Percentiles rank a stretch among this genome's conserved stretches.
Conservation (phyloP, 2,797 vertebrate species). For the Anolis apletophallus region DNA sequence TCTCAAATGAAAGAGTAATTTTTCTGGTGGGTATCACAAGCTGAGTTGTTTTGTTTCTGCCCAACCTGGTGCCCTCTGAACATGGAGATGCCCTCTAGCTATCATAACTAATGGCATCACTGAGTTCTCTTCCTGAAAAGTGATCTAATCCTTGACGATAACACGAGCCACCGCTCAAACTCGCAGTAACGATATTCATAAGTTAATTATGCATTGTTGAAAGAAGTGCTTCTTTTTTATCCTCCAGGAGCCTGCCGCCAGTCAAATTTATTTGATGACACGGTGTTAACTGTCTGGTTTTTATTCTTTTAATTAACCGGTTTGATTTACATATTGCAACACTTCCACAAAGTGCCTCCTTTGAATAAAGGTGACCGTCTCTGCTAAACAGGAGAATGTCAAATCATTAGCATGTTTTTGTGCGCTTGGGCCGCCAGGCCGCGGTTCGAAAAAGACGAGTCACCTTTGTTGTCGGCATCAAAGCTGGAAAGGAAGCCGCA, state of each 20-base stretch:
- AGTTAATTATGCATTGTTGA: conserved; percentile 13
- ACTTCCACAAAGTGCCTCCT: conserved; percentile 5
- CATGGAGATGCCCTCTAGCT: background rate
- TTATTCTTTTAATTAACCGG: conserved; percentile 30
- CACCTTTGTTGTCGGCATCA: background rate
- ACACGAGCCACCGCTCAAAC: background rate
- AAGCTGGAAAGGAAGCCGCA: background rate
- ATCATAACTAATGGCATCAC: background rate
- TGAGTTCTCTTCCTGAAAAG: background rate
- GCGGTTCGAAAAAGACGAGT: conserved; percentile 10
- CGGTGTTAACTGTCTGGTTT: conserved; percentile 21
- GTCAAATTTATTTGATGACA: conserved; percentile 20
- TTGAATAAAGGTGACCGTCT: conserved; percentile 22
- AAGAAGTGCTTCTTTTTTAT: background rate
- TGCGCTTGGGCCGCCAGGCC: background rate
- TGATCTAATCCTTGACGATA: background rate
- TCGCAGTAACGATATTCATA: background rate
- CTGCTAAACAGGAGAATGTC: conserved; percentile 8
- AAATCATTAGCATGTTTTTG: conserved; percentile 13
- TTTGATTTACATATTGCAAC: background rate
- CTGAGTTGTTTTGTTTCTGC: too few species aligned
- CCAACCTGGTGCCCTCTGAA: too few species aligned
- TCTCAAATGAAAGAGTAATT: too few species aligned
- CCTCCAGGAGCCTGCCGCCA: conserved; percentile 3
- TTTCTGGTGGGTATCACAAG: too few species aligned